Evolutionary conservation across 1,140 invertebrate species (phyloP), one percentile per base, ranked within the genome.

Genomic region (Drosophila rufa): DNA sequence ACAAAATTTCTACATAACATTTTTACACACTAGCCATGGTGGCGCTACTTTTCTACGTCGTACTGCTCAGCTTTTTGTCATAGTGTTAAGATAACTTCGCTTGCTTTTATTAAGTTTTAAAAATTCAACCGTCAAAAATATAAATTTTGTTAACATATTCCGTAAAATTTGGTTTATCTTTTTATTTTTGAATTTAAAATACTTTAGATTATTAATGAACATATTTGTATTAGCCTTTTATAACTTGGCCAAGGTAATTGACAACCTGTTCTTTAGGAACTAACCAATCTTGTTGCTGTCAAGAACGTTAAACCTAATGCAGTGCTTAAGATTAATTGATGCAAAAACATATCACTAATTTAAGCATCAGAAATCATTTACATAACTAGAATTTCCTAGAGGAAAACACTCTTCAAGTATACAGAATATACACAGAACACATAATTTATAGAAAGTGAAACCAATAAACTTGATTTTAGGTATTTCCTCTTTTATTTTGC

Each of bases 31-130:
- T 4, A 4, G 25, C 3, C 6, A 0, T 9, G 11, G 30, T 38
- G 33, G 51, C 51, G 51, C 17, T 12, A 19, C 6, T 38, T 38
- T 55, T 55, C 17, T 55, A 38, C 51, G 22, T 36, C 33, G 3
- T 9, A 38, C 7, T 7, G 4, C 3, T 55, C 30, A 55, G 51
- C 51, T 55, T 55, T 53, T 38, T 55, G 51, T 38, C 30, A 55
- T 14, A 38, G 1, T 1, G 17, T 55, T 14, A 8, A 22, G 15
- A 6, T 3, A 15, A 15, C 3, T 14, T 2, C 9, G 1, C 4
- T 19, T 19, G 0, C 4, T 12, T 19, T 19, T 36, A 33, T 3
- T 0, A 2, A 33, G 30, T 0, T 33, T 33, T 9, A 9, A 33
- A 33, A 33, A 9, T 30, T 33, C 1, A 33, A 33, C 30, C 30